A percentile compares a stretch with the other conserved stretches of the same genome.
Conservation (phyloP, 2,113 vertebrate genomes). For the Meleagris gallopavo region DNA sequence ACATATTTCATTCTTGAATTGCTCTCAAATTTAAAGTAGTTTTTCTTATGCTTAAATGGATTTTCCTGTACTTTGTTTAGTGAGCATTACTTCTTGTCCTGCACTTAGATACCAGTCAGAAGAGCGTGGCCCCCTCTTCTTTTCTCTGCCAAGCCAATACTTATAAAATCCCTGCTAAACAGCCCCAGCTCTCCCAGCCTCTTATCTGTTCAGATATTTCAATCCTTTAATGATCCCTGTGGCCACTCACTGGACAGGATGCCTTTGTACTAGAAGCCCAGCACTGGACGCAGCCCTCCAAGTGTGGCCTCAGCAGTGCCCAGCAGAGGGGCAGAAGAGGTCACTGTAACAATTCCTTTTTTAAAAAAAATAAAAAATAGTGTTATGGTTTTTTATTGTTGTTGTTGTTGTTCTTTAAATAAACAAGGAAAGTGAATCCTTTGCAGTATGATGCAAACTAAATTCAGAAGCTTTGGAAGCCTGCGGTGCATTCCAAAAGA, state of each 20-base stretch:
- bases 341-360: background rate
- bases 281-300: background rate
- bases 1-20: background rate
- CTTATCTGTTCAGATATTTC: background rate
- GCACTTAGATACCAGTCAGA: background rate
- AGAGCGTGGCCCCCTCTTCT: background rate
- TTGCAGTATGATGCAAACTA: background rate
- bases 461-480: background rate
- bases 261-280: background rate
- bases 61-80: no score
- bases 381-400: rapidly evolving
- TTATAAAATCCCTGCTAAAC: background rate
- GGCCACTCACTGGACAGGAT: background rate
- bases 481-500: background rate
- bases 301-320: background rate
- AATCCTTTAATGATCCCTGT: rapidly evolving
- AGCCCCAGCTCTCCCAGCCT: background rate
- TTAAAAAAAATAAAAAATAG: background rate
- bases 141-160: background rate
- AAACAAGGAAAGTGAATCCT: background rate
- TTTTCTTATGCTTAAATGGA: background rate
- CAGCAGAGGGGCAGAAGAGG: background rate
- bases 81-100: background rate
- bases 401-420: background rate
- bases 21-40: rapidly evolving